A percentile compares a stretch with the other conserved stretches of the same genome.
These are phyloP conservation scores for Prorops nasuta DNA, from an alignment of 1,140 invertebrate genomes.

Conservation along the genomic window DNA sequence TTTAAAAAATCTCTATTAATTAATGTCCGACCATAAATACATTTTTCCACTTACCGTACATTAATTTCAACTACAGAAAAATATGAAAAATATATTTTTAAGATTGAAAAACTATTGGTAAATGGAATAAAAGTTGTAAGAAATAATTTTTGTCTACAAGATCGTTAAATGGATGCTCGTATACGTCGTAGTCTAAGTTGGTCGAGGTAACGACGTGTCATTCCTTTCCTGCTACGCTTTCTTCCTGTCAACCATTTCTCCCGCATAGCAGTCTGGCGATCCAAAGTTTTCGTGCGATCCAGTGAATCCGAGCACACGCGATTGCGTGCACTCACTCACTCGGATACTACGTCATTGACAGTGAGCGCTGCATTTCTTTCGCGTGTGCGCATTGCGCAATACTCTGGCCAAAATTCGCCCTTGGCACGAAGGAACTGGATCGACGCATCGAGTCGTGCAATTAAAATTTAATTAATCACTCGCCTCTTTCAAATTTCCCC, in stretches of 20 bases:
- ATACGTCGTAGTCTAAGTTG: conserved; percentile 19
- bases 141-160: too few relatives aligned
- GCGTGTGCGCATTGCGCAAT: conserved; percentile 1
- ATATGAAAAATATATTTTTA: too few relatives aligned
- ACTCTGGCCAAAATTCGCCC: neutral
- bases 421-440: neutral
- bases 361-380: conserved; percentile 1
- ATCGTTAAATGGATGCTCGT: too few relatives aligned
- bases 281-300: conserved; percentile 9
- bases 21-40: too few relatives aligned
- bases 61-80: too few relatives aligned
- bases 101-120: too few relatives aligned
- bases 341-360: neutral
- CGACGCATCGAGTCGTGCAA: neutral
- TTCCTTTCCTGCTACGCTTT: conserved; percentile 43
- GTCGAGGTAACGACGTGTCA: conserved; percentile 27
- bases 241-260: conserved; percentile 37
- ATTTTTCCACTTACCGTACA: too few relatives aligned
- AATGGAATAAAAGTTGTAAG: too few relatives aligned
- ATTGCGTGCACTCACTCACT: conserved; percentile 10
- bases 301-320: conserved; percentile 11
- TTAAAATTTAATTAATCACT: too few relatives aligned
- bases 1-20: too few relatives aligned
- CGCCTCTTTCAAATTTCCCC: too few relatives aligned
- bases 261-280: conserved; percentile 5